Base-by-base conservation (phyloP, 2,797 vertebrate genomes). In the Eupleurogrammus muticus region DNA sequence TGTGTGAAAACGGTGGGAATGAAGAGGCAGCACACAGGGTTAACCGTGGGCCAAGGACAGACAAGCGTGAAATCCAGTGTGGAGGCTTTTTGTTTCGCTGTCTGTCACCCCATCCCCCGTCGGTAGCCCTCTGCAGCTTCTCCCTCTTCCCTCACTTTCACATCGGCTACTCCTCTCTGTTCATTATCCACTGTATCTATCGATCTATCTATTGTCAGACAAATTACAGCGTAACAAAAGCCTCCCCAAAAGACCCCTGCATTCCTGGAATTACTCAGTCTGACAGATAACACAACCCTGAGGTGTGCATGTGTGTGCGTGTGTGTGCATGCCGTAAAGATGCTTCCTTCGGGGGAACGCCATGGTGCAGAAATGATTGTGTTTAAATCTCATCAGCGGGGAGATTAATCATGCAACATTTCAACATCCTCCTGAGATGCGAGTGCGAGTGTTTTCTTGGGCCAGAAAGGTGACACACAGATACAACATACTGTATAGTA, bases 41-140 rank as follows among this genome's bases (percentile, higher is more conserved):
- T 66, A 73, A 70, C 54, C 34, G 19, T 11, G 17, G 50, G 42
- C 48, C 23, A 35, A 69, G 20, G 32, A 36, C 14, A 66, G 62
- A 66, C 54, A 58, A 67, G 57, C 35, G 3, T 77, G 69, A 83
- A 83, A 82, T 82, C 53, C 28, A 36, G 52, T 36, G 4, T 58
- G 44, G 63, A 76, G 59, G 58, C 47, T 48, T 35, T 35, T 40
- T 19, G 12, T 42, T n/a, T 61, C 38, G 42, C 19, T 51, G 51
- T 23, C 6, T 42, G 40, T 55, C 50, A 40, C 48, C 49, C 55
- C 23, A 2, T 1, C 34, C 38, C 38, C 42, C 48, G 0, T 59
- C 20, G 47, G 38, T 8, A 7, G 6, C 9, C 3, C 47, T 66
- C 54, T 40, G 63, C 60, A 73, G 58, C 20, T 13, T 71, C 51